Base-by-base conservation (phyloP, 2,888 invertebrate species). In the Drosophila sordidula region DNA sequence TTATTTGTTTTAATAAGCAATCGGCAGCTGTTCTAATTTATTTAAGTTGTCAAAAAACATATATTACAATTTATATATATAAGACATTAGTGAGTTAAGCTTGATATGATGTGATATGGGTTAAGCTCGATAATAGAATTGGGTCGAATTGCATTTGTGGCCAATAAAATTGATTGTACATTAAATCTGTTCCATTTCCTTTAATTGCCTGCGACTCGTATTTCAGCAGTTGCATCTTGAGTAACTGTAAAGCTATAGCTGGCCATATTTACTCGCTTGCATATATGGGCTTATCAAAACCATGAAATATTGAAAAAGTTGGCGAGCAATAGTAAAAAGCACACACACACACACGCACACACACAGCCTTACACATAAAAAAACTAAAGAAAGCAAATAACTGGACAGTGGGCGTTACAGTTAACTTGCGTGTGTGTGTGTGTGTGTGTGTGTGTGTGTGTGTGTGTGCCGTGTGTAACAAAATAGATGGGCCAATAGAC, bases 401-500 rank as follows among this genome's bases (percentile, higher is more conserved):
- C 50, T 54, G 64, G 55, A 66, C 62, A 41, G 47, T 80, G 65
- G 71, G 73, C 58, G 75, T 71, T 52, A 50, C 72, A 50, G 42
- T 46, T 50, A 45, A 45, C 62, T 39, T 47, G 11, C 9, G 12
- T 41, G 16, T 42, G 16, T 46, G 42, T 51, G 34, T 42, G 11
- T 12, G 12, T 41, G 16, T 42, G 16, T 46, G 42, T 51, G 34
- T 42, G 12, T 29, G 25, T 36, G 36, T 54, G 36, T 50, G 38
- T 44, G 54, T 51, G 26, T 57, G 49, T 44, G 62, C 49, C 26
- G 44, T 67, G 62, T 61, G 64, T 56, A 51, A 72, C 57, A 61
- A 58, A 77, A 75, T 72, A 66, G 73, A 80, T 72, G 85, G 70
- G 69, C 82, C 82, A 87, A 85, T 88, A 72, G 75, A 85, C 88